Base-by-base conservation (phyloP, 1,140 invertebrate species). In the Neoseiulus cucumeris region DNA sequence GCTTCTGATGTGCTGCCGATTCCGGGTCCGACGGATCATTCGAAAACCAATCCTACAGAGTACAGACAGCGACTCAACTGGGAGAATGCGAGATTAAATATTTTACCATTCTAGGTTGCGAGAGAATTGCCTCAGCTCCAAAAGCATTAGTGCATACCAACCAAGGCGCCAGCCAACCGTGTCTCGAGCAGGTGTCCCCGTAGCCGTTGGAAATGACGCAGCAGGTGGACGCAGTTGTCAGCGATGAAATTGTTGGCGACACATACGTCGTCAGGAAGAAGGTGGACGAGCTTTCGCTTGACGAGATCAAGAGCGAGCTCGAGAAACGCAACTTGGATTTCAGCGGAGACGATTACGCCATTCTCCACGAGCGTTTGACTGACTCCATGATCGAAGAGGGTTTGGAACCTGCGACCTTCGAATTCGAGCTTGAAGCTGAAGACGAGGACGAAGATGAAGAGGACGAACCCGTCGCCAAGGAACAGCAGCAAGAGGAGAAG, bases 101-200 rank as follows among this genome's bases (percentile, higher is more conserved):
- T 59, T 59, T 59, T 59, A 25, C 51, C 51, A 29, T 59, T 59
- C 33, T 59, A 59, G 51, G 51, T 59, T 59, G 51, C 51, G 22
- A 59, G 51, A 12, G 25, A 33, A 17, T 59, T 59, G 25, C 51
- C 51, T 1, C 51, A 29, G 25, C 25, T 25, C 22, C 25, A 25
- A 59, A 47, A 33, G 25, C 33, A 59, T 25, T 25, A 59, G 25
- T 20, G 51, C 51, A 25, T 59, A 33, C 33, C n/a, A 20, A 25
- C 25, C 51, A 25, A 59, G 51, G 12, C 25, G 9, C 14, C 25
- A 18, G 14, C 51, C 22, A 20, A 33, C 14, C 25, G 12, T 17
- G 51, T 33, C 2, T 33, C 12, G 51, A 59, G 25, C 25, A 33
- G 25, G 51, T 59, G 51, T 33, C 22, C 51, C 18, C 18, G 18